These are phyloP conservation scores for Archocentrus centrarchus DNA, from an alignment of 2,113 vertebrate species.

Conservation along the genomic window DNA sequence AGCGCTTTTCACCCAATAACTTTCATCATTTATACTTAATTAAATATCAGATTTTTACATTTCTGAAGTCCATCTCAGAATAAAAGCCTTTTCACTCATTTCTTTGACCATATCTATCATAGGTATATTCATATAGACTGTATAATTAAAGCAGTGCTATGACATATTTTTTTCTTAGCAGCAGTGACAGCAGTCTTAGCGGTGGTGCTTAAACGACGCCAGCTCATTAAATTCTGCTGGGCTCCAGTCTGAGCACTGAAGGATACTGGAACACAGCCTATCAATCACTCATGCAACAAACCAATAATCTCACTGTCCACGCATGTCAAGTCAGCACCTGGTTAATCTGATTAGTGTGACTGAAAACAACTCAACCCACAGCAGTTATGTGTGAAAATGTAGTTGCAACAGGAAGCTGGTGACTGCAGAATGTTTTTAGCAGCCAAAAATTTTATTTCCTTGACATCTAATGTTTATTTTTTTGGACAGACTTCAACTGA, in stretches of 20 bases:
- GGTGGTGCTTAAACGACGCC: neutral
- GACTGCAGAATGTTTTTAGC: neutral
- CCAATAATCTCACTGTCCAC: conserved; percentile 34
- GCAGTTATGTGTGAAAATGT: neutral
- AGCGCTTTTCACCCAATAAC: neutral
- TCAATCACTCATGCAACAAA: conserved; percentile 27
- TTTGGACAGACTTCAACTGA: neutral
- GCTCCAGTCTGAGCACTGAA: neutral
- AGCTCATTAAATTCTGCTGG: conserved; percentile 20
- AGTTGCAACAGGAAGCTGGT: neutral
- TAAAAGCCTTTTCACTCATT: neutral
- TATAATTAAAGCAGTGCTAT: conserved; percentile 13
- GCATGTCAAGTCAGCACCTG: conserved; percentile 11
- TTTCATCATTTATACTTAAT: neutral
- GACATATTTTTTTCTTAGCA: neutral
- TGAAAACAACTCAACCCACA: neutral
- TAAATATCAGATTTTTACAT: conserved; percentile 11
- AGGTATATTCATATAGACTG: neutral
- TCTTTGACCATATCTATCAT: neutral
- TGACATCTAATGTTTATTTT: neutral
- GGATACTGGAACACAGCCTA: conserved; percentile 9
- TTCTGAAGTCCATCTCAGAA: neutral
- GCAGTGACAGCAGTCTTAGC: neutral
- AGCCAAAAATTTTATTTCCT: neutral
- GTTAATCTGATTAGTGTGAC: conserved; percentile 16